Evolutionary conservation across 1,140 invertebrate species (phyloP).

Genomic region (Eumeta japonica): DNA sequence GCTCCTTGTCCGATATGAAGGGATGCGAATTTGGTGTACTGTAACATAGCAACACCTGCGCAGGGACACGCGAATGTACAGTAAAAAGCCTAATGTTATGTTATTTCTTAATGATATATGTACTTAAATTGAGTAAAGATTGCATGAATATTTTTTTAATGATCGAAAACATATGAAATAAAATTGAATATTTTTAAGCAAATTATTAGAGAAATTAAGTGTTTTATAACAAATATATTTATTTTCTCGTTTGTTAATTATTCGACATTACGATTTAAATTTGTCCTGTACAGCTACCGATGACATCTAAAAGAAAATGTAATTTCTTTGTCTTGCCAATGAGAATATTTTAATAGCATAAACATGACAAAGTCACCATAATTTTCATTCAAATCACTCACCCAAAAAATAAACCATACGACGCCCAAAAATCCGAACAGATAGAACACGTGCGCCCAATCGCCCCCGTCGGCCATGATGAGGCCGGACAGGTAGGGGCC

Average conservation of each 20-base stretch:
- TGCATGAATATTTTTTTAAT: no score
- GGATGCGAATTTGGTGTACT: conserved; percentile 79
- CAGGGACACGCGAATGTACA: conserved; percentile 10
- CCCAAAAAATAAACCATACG: conserved; percentile 72
- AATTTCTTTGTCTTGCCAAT: no score
- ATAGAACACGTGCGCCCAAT: conserved; percentile 79
- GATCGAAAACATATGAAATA: no score
- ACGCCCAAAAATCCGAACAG: conserved; percentile 75
- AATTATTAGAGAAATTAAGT: no score
- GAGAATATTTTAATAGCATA: neutral
- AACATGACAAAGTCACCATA: no score
- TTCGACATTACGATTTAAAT: no score
- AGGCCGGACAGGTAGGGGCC: conserved; percentile 70
- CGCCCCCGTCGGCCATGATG: conserved; percentile 62
- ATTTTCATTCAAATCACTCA: no score
- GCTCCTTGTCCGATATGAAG: conserved; percentile 78
- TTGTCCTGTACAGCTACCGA: no score
- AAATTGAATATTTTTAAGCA: no score
- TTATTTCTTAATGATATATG: neutral
- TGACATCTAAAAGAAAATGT: no score
- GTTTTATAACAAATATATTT: no score
- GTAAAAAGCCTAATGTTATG: neutral
- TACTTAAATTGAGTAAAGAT: neutral
- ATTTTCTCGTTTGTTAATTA: no score
- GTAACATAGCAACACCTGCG: conserved; percentile 65